phyloP scores from a whole-genome alignment of 2,113 vertebrate genomes.

The Gorsachius goisagi region DNA sequence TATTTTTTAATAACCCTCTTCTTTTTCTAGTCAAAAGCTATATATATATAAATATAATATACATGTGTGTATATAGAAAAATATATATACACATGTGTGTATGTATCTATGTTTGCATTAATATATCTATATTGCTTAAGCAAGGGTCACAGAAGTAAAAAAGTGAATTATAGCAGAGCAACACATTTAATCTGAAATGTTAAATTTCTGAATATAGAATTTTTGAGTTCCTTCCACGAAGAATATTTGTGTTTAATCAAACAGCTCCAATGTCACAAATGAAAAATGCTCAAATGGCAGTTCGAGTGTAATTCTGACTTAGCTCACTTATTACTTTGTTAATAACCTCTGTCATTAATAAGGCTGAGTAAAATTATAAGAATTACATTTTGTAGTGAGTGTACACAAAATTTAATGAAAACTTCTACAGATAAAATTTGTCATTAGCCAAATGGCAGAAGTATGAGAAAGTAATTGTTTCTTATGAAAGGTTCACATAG shows the following conservation, averaged over 20 bases:
- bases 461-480: neutral
- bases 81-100: accelerated
- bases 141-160: neutral
- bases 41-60: too few species aligned
- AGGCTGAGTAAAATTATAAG: neutral
- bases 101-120: neutral
- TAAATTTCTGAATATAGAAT: neutral
- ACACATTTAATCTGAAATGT: neutral
- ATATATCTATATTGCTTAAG: neutral
- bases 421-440: neutral
- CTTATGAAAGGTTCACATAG: neutral
- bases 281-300: neutral
- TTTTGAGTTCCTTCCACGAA: neutral
- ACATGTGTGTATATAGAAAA: too few species aligned
- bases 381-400: neutral
- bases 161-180: neutral
- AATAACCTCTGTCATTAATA: neutral
- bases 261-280: neutral
- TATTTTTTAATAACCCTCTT: neutral
- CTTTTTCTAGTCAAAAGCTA: neutral
- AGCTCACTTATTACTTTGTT: neutral
- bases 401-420: neutral
- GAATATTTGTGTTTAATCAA: neutral
- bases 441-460: neutral
- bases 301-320: neutral